Percentiles rank a stretch among this genome's conserved stretches.
Conservation (phyloP, 2,888 invertebrate species). For the Parnassius apollo region DNA sequence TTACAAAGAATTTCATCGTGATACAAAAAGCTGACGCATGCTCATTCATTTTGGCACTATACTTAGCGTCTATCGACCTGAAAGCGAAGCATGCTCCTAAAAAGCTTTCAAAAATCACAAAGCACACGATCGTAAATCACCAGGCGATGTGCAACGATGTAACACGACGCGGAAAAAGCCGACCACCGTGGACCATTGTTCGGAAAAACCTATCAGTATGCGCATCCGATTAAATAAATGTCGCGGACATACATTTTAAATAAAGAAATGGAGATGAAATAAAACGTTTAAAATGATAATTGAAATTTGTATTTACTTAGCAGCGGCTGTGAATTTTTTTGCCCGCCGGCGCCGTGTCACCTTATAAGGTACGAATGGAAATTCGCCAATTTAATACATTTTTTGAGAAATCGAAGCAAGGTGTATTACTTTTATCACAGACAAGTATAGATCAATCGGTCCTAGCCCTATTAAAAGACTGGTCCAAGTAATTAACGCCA, state of each 20-base stretch:
- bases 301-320: constrained; percentile 78
- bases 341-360: constrained; percentile 58
- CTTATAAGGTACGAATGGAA: constrained; percentile 65
- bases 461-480: constrained; percentile 46
- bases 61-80: constrained; percentile 66
- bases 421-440: constrained; percentile 39
- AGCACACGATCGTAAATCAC: constrained; percentile 70
- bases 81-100: constrained; percentile 64
- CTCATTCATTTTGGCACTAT: constrained; percentile 76
- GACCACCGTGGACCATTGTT: constrained; percentile 62
- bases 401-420: constrained; percentile 51
- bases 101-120: constrained; percentile 67
- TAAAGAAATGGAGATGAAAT: constrained; percentile 68
- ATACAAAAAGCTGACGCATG: constrained; percentile 54
- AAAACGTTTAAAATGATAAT: constrained; percentile 74
- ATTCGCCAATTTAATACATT: constrained; percentile 69
- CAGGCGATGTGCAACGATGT: constrained; percentile 52
- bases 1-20: constrained; percentile 19
- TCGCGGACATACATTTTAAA: constrained; percentile 55
- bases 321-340: constrained; percentile 55
- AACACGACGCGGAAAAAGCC: constrained; percentile 68
- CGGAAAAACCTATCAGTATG: constrained; percentile 75
- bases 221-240: constrained; percentile 70
- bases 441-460: background rate
- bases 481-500: constrained; percentile 48